Evolutionary conservation across 2,888 invertebrate species (phyloP).

Genomic region (Resseliella maxima): DNA sequence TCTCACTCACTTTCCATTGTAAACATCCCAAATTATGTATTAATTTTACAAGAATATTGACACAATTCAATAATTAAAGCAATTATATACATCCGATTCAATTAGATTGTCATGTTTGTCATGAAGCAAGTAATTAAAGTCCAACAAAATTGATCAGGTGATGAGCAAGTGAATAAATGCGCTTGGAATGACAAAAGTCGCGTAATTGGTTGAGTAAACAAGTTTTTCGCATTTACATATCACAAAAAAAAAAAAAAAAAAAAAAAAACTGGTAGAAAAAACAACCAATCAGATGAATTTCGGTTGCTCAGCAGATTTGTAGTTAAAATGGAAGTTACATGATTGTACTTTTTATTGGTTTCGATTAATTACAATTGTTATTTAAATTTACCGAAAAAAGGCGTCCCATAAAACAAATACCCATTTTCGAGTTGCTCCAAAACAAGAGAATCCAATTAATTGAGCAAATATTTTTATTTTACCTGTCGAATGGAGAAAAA

Average conservation of each 20-base stretch:
- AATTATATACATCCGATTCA: not conserved
- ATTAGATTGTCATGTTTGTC: not conserved
- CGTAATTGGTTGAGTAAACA: not conserved
- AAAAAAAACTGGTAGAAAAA: too few relatives aligned
- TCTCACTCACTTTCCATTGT: not conserved
- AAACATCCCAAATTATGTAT: not conserved
- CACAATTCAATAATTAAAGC: not conserved
- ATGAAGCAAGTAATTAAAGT: not conserved
- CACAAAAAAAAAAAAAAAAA: not conserved
- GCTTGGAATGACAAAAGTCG: not conserved
- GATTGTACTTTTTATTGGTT: not conserved
- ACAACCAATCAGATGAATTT: too few relatives aligned
- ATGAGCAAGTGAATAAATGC: not conserved
- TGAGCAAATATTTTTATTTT: slow-evolving; percentile 8
- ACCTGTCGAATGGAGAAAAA: not conserved
- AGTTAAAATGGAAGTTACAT: not conserved
- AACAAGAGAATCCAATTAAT: not conserved
- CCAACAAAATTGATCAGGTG: not conserved
- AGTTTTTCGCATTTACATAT: not conserved
- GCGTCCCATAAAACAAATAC: not conserved
- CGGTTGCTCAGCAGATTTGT: not conserved
- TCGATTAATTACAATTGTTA: not conserved
- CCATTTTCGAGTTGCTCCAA: too few relatives aligned
- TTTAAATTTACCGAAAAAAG: not conserved
- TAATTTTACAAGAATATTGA: not conserved